Evolutionary conservation across 2,113 vertebrate species (phyloP), one percentile per base, ranked within the genome.

Genomic region (Ranitomeya variabilis): DNA sequence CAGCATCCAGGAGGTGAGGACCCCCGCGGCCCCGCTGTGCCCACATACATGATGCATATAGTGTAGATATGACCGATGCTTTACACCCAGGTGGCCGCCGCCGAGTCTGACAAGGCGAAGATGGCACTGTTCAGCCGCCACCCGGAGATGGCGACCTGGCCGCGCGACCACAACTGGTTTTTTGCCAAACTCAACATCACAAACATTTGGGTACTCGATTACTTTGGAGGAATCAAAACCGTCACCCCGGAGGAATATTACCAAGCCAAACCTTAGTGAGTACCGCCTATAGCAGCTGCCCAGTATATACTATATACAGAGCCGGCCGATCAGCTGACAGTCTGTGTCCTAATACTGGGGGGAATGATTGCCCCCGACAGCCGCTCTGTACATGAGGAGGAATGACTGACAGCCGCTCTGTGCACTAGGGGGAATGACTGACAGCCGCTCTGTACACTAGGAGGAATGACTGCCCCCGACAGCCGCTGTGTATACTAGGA

Each of bases 151-250:
- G 92, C 93, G 2, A 92, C 91, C 7, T 99, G 98, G 98, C 98
- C 98, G 0, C 64, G 91, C 0, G 96, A 96, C 89, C 98, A 99
- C 90, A 86, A 94, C 10, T 99, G 98, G 98, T 99, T 97, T 94
- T 97, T 99, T 52, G 96, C 96, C 83, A 98, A 97, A 92, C 94
- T 99, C 93, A 96, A 97, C 92, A 97, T 99, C 93, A 96, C 95
- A 51, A 96, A 96, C 90, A 97, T 99, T 90, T 99, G 97, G 98
- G 96, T 99, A 54, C 85, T 99, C 91, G 98, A 99, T 92, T 99
- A 97, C 93, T 99, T 99, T 18, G 98, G 98, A 2, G 98, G 98
- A 8, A 91, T 98, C 79, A 98, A 98, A 92, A 95, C 93, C 0
- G 96, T 99, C 90, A 95, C 95, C 0, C 96, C 97, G 0, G 95